These are phyloP conservation scores for Coptodon rendalli DNA, from an alignment of 2,113 vertebrate species.

Conservation along the genomic window DNA sequence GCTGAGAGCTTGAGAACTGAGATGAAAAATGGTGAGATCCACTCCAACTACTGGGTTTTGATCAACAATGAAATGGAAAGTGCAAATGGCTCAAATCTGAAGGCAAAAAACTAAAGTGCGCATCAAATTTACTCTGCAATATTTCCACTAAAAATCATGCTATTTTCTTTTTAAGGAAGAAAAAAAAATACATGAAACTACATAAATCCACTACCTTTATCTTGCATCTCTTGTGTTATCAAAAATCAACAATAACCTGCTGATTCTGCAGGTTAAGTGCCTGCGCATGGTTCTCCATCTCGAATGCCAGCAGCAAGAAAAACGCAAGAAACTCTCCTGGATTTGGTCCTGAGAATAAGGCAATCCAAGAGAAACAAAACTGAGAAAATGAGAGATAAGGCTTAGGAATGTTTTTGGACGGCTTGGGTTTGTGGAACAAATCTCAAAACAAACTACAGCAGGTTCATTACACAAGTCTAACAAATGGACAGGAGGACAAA, in stretches of 20 bases:
- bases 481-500: neutral
- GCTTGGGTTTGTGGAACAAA: conserved; percentile 29
- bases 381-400: conserved; percentile 39
- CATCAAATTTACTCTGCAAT: neutral
- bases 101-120: neutral
- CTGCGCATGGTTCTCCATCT: neutral
- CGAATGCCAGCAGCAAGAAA: neutral
- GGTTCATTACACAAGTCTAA: neutral
- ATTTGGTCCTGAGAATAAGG: conserved; percentile 13
- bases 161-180: neutral
- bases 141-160: neutral
- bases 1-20: neutral
- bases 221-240: neutral
- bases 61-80: neutral
- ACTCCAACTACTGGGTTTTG: neutral
- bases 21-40: neutral
- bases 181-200: neutral
- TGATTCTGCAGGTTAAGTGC: neutral
- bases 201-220: neutral
- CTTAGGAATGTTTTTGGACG: conserved; percentile 43
- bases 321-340: conserved; percentile 9
- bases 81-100: neutral
- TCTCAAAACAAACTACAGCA: conserved; percentile 25
- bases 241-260: neutral
- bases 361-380: conserved; percentile 30